These are phyloP conservation scores for Galeopsomyia nigrocyanea DNA, from an alignment of 2,888 invertebrate genomes.

Conservation along the genomic window DNA sequence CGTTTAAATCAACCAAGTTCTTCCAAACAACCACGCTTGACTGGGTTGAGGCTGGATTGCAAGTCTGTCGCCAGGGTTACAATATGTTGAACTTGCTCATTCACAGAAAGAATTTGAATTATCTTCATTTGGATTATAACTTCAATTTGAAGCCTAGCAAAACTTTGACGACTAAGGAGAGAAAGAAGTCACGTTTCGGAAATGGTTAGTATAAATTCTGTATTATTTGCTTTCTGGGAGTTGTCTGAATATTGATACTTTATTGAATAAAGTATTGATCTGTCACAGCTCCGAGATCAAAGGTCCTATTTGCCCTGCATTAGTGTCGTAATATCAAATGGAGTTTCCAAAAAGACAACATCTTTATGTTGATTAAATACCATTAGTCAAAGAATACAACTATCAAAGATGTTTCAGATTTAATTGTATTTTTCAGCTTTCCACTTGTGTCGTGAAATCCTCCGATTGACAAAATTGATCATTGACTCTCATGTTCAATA, in stretches of 20 bases:
- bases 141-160: slow-evolving; percentile 99
- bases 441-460: slow-evolving; percentile 98
- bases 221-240: slow-evolving; percentile 18
- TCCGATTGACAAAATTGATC: slow-evolving; percentile 97
- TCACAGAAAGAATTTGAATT: slow-evolving; percentile 99
- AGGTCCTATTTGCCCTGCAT: slow-evolving; percentile 42
- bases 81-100: slow-evolving; percentile 99
- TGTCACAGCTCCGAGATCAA: slow-evolving; percentile 39
- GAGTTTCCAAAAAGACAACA: slow-evolving; percentile 47
- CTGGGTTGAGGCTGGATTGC: slow-evolving; percentile 99
- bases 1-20: slow-evolving; percentile 99
- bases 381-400: neutral
- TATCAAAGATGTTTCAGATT: neutral
- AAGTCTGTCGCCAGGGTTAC: slow-evolving; percentile 98
- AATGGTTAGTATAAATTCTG: slow-evolving; percentile 76
- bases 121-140: slow-evolving; percentile 99
- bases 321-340: slow-evolving; percentile 23
- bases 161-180: slow-evolving; percentile 98
- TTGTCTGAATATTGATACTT: slow-evolving; percentile 7
- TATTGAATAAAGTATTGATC: slow-evolving; percentile 14
- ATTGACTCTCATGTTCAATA: slow-evolving; percentile 99
- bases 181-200: slow-evolving; percentile 97
- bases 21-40: slow-evolving; percentile 99
- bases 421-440: slow-evolving; percentile 78
- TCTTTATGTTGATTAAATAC: slow-evolving; percentile 1